Percentiles rank a stretch among this genome's conserved stretches.
Evolutionary conservation across 2,113 vertebrate genomes (phyloP).

Genomic region (Eretmochelys imbricata): DNA sequence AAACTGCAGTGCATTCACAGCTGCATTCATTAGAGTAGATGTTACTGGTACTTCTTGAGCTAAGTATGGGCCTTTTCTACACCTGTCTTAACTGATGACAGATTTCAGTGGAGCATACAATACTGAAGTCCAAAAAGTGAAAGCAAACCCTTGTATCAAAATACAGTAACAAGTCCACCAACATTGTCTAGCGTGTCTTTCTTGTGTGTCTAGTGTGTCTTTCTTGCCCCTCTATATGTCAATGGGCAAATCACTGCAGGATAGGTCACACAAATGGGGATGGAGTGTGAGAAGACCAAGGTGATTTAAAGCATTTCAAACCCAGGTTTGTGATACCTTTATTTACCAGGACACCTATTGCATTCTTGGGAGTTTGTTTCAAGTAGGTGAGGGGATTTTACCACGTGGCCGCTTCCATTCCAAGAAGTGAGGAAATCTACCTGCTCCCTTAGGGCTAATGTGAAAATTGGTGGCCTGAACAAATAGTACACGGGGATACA

Average conservation of each 20-base stretch:
- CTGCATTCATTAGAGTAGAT: background rate
- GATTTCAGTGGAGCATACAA: background rate
- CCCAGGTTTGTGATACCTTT: background rate
- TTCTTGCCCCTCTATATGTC: background rate
- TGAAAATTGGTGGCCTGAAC: background rate
- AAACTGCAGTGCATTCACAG: background rate
- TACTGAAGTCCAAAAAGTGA: background rate
- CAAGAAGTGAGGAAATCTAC: background rate
- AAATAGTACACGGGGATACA: background rate
- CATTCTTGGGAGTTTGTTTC: background rate
- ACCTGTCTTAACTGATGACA: accelerated
- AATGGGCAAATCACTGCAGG: background rate
- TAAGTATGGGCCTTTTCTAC: background rate
- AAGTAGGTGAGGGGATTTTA: background rate
- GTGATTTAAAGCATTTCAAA: background rate
- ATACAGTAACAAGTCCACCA: accelerated
- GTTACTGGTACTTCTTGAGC: background rate
- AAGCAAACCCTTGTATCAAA: accelerated
- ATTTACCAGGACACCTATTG: accelerated
- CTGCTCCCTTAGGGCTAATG: background rate
- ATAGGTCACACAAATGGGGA: background rate
- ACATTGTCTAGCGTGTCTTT: accelerated
- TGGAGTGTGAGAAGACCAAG: background rate
- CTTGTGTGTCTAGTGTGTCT: accelerated
- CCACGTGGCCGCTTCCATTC: background rate